Conservation (phyloP, 2,888 invertebrate species). For the Parnassius orleans region DNA sequence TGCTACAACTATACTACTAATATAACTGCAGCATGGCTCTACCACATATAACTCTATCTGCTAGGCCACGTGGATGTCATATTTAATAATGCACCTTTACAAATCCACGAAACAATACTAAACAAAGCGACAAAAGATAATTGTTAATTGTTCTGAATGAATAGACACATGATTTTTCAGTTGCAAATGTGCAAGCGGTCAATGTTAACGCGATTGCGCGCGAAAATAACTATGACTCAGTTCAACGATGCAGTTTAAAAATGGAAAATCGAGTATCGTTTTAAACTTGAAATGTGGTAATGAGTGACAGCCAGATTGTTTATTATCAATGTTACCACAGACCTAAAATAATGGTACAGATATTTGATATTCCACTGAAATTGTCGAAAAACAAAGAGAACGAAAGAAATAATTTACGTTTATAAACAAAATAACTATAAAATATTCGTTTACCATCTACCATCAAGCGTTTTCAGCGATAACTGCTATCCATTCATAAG, state of each 20-base stretch:
- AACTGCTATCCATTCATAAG: no score
- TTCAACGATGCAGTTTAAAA: conserved; percentile 13
- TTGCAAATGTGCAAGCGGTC: conserved; percentile 4
- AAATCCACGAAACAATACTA: neutral
- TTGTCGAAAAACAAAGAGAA: conserved; percentile 3
- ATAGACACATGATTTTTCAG: neutral
- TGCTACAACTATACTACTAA: no score
- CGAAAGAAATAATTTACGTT: conserved; percentile 7
- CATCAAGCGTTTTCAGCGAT: no score
- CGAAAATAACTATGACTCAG: conserved; percentile 15
- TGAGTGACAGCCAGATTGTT: conserved; percentile 8
- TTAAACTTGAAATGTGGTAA: conserved; percentile 8
- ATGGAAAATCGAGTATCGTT: conserved; percentile 17
- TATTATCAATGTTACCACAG: neutral
- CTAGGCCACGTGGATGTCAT: no score
- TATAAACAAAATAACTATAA: no score
- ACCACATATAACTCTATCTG: no score
- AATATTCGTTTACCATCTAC: no score
- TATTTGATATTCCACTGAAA: conserved; percentile 5
- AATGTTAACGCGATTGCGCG: conserved; percentile 3
- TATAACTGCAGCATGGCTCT: no score
- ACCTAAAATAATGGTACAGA: neutral
- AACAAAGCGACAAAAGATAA: neutral
- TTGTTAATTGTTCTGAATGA: neutral
- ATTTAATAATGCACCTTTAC: neutral